Evolutionary conservation across 1,140 invertebrate species (phyloP).

Genomic region (Trichonephila clavipes): DNA sequence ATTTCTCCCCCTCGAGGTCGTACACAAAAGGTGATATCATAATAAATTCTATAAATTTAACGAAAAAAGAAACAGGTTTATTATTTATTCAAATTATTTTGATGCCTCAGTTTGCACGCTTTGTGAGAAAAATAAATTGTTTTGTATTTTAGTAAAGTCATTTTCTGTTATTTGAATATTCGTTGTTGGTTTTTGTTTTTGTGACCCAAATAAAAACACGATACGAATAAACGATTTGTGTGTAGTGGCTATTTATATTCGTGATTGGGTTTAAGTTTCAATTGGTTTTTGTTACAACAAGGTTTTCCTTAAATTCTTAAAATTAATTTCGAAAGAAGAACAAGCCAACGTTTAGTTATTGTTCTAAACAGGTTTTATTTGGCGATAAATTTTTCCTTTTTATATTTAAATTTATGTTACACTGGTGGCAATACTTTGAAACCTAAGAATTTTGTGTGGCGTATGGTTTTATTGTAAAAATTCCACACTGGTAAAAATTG

Average conservation of each 20-base stretch:
- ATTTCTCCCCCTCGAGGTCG: not conserved
- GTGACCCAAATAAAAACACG: not conserved
- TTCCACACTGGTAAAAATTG: no score
- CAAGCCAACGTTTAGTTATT: not conserved
- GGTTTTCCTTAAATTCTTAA: not conserved
- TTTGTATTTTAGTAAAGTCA: not conserved
- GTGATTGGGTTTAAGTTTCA: not conserved
- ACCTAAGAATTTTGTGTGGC: no score
- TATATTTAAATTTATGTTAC: not conserved
- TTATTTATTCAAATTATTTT: slow-evolving; percentile 11
- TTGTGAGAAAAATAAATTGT: not conserved
- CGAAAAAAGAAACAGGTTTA: not conserved
- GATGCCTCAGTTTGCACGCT: not conserved
- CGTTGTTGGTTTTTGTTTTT: slow-evolving; percentile 1
- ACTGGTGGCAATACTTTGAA: no score
- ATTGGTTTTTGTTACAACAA: not conserved
- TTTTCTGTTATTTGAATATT: not conserved
- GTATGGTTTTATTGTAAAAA: no score
- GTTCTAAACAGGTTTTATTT: not conserved
- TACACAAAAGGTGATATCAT: slow-evolving; percentile 18
- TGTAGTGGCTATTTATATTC: not conserved
- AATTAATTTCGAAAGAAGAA: not conserved
- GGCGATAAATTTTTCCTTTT: not conserved
- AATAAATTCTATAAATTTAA: not conserved
- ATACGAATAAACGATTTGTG: not conserved